Evolutionary conservation across 2,888 invertebrate species (phyloP).

Genomic region (Dryococelus australis): DNA sequence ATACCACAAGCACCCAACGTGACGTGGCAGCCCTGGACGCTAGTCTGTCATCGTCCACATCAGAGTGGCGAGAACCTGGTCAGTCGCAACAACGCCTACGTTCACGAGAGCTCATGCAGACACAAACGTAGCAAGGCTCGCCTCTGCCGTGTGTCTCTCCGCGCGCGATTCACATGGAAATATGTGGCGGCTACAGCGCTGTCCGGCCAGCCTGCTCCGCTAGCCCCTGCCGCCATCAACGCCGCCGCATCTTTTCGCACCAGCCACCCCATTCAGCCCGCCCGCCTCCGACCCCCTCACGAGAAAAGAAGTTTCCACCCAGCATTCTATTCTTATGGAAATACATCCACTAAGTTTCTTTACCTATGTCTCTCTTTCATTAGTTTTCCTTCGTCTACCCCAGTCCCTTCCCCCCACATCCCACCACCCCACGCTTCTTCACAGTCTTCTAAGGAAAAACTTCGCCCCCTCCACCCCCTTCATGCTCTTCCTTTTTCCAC

Average conservation of each 20-base stretch:
- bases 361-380: slow-evolving; percentile 33
- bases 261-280: neutral
- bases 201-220: neutral
- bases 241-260: slow-evolving; percentile 11
- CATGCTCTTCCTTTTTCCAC: neutral
- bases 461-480: neutral
- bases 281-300: slow-evolving; percentile 8
- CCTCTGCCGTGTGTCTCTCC: too few relatives aligned
- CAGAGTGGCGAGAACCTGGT: too few relatives aligned
- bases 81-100: too few relatives aligned
- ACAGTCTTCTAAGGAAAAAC: neutral
- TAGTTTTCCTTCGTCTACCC: slow-evolving; percentile 34
- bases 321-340: slow-evolving; percentile 39
- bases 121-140: too few relatives aligned
- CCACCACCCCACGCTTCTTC: neutral
- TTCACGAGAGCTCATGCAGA: too few relatives aligned
- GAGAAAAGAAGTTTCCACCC: slow-evolving; percentile 24
- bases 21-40: too few relatives aligned
- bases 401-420: neutral
- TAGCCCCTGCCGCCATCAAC: neutral
- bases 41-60: too few relatives aligned
- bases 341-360: slow-evolving; percentile 36
- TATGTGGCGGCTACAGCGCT: neutral
- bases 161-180: neutral
- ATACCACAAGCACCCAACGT: too few relatives aligned